A percentile compares a stretch with the other conserved stretches of the same genome.
phyloP scores from a whole-genome alignment of 2,797 vertebrate genomes.

The Scyliorhinus canicula region DNA sequence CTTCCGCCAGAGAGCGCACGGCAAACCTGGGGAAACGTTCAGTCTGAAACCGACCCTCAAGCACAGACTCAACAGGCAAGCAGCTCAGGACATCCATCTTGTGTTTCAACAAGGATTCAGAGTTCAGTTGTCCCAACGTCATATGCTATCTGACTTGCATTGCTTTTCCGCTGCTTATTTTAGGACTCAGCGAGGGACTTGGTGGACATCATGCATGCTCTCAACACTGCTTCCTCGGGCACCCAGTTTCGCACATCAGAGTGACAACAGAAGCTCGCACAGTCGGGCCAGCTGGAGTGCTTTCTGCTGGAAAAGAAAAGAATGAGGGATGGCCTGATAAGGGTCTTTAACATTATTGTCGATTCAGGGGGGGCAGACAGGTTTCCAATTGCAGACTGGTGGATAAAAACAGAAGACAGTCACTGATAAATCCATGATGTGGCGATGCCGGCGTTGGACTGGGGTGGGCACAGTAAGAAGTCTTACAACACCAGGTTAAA shows the following conservation, averaged over 20 bases:
- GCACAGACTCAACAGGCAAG: neutral
- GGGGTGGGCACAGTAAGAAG: too few species aligned
- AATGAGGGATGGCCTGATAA: too few species aligned
- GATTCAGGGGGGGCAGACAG: too few species aligned
- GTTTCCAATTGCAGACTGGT: too few species aligned
- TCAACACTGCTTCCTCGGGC: neutral
- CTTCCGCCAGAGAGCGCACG: neutral
- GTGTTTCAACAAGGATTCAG: neutral
- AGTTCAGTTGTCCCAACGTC: neutral
- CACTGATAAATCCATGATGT: too few species aligned
- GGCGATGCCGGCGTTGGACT: too few species aligned
- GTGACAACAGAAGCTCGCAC: neutral
- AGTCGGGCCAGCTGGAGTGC: neutral
- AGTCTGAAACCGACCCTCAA: neutral
- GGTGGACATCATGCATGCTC: neutral
- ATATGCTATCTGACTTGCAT: neutral
- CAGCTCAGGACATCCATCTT: neutral
- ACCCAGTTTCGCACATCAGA: too few species aligned
- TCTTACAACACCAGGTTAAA: too few species aligned
- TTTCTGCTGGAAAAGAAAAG: too few species aligned
- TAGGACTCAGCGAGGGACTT: neutral
- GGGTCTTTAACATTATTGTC: too few species aligned
- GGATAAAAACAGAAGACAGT: too few species aligned
- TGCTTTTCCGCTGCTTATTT: neutral
- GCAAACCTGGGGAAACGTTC: neutral